Percentiles rank a stretch among this genome's conserved stretches.
phyloP scores from a whole-genome alignment of 2,113 vertebrate genomes.

The Sinocyclocheilus anshuiensis region DNA sequence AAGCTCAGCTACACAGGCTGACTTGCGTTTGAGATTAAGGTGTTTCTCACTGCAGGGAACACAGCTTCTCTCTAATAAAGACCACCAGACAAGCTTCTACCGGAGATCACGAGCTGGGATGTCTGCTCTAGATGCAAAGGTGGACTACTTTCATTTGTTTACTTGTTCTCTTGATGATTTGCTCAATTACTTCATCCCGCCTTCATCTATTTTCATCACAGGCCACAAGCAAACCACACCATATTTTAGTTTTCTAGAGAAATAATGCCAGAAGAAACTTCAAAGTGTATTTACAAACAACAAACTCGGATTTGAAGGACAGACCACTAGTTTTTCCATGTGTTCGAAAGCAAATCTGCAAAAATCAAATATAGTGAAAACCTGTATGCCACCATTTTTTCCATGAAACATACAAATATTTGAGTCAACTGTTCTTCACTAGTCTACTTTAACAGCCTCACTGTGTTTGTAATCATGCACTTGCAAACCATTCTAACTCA shows the following conservation, averaged over 20 bases:
- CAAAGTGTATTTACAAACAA: constrained; percentile 4
- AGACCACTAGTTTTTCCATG: neutral
- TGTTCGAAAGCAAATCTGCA: neutral
- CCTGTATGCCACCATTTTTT: neutral
- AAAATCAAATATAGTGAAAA: neutral
- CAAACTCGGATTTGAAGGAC: neutral
- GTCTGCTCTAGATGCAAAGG: neutral
- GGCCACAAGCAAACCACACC: neutral
- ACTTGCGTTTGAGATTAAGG: constrained; percentile 36
- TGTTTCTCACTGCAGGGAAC: constrained; percentile 17
- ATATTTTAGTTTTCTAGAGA: neutral
- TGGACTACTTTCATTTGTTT: constrained; percentile 2
- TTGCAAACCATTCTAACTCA: neutral
- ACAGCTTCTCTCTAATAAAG: constrained; percentile 1
- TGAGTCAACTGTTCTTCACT: neutral
- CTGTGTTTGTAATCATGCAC: neutral
- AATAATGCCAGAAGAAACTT: neutral
- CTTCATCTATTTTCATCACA: constrained; percentile 1
- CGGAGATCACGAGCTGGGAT: neutral
- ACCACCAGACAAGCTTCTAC: constrained; percentile 30
- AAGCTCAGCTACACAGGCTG: constrained; percentile 26
- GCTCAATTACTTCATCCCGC: neutral
- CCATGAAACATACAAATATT: neutral
- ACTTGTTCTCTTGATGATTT: constrained; percentile 19
- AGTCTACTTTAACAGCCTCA: neutral